Base-by-base conservation (phyloP, 2,888 invertebrate species). In the Mimachlamys varia region DNA sequence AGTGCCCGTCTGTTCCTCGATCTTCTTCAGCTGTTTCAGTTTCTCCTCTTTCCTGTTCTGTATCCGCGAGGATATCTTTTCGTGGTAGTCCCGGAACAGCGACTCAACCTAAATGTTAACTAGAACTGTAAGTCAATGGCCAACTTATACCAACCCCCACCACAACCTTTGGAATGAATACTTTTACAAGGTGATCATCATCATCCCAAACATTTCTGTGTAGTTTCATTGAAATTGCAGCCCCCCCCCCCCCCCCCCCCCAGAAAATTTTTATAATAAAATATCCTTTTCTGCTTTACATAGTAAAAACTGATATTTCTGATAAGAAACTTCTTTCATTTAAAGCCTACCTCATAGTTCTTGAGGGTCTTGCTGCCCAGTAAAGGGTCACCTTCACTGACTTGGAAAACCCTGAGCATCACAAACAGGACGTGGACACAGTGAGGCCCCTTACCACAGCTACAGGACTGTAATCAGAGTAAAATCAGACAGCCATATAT, bases 371-470 rank as follows among this genome's bases (percentile, higher is more conserved):
- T 96, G 92, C 96, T 96, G 95, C 96, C 96, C 17, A 97, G 95
- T 89, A 95, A 94, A 5, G 96, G 95, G 92, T 97, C 97, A 89
- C 93, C 95, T 93, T 97, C 96, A 44, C 95, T 94, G 22, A 97
- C 95, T 94, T 97, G 96, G 94, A 97, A 97, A 37, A 97, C 97
- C 89, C 97, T 94, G 91, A 97, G 95, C 97, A 97, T 97, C 87
- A 97, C 97, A 94, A 97, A 97, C 91, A 97, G 94, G 0, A 97
- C 94, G 93, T 97, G 97, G 37, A 97, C 96, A 94, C 97, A 97
- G 93, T 97, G 96, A 15, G 97, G 96, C 5, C 96, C 96, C 87
- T 96, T 95, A 7, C 96, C 96, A 95, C 97, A 97, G 89, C 96
- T 97, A 92, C 97, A 97, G 22, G 96, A 96, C 97, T 97, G 95